These are phyloP conservation scores for Eupsilia transversa DNA, from an alignment of 2,888 invertebrate genomes.

Conservation along the genomic window DNA sequence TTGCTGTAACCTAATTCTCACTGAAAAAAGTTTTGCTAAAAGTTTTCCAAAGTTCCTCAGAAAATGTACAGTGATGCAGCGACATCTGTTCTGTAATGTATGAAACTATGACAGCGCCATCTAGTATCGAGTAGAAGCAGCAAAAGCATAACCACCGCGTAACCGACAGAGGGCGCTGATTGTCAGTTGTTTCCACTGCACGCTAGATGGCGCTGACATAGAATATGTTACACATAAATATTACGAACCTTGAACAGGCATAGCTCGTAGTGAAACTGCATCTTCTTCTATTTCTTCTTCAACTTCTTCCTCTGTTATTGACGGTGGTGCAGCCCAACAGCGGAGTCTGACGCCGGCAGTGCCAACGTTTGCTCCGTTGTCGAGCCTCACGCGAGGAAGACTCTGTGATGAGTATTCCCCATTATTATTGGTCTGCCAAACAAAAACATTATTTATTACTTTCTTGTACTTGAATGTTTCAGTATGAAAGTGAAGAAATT, in stretches of 20 bases:
- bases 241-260: constrained; percentile 91
- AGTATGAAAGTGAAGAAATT: not conserved
- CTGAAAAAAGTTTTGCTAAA: not conserved
- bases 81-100: constrained; percentile 57
- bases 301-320: constrained; percentile 92
- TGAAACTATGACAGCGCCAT: constrained; percentile 63
- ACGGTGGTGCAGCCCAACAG: constrained; percentile 92
- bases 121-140: constrained; percentile 68
- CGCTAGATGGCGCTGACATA: constrained; percentile 74
- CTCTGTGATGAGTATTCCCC: constrained; percentile 86
- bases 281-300: constrained; percentile 91
- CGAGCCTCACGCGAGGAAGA: constrained; percentile 92
- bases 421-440: constrained; percentile 83
- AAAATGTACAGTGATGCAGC: constrained; percentile 1
- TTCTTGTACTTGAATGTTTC: not conserved
- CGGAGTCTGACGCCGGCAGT: constrained; percentile 91
- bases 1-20: not conserved
- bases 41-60: not conserved
- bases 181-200: not conserved
- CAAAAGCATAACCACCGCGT: not conserved
- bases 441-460: constrained; percentile 42
- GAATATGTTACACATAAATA: not conserved
- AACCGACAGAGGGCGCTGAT: constrained; percentile 48
- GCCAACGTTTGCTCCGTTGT: constrained; percentile 91
- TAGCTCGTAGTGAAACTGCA: constrained; percentile 92